Conservation (phyloP, 2,888 invertebrate genomes). For the Erebia epiphron region DNA sequence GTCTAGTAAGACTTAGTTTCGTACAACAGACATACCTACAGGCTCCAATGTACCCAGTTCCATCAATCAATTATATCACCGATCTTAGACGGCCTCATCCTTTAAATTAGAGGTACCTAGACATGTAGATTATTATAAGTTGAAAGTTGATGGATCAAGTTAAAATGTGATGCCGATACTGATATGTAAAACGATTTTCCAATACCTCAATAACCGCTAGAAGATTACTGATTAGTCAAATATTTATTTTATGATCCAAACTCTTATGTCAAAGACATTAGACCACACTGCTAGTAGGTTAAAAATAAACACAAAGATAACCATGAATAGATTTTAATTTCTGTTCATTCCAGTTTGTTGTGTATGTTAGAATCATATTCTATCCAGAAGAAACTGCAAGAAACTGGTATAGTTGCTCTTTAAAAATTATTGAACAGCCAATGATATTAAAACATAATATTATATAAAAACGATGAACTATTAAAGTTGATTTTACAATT, state of each 20-base stretch:
- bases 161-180: neutral
- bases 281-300: too few species aligned
- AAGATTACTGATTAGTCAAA: constrained; percentile 1
- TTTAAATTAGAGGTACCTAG: neutral
- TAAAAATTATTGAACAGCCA: too few species aligned
- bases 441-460: too few species aligned
- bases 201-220: neutral
- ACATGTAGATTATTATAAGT: neutral
- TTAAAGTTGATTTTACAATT: too few species aligned
- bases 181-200: neutral
- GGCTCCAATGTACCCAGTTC: neutral
- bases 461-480: too few species aligned
- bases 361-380: too few species aligned
- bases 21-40: neutral
- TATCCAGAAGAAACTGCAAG: too few species aligned
- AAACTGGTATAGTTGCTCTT: too few species aligned
- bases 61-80: neutral
- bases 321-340: too few species aligned
- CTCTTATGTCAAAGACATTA: too few species aligned
- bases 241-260: neutral
- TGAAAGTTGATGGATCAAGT: neutral
- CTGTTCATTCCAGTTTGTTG: too few species aligned
- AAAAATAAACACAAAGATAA: too few species aligned
- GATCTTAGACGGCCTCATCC: neutral
- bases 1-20: neutral